These are phyloP conservation scores for Urocolius indicus DNA, from an alignment of 2,113 vertebrate species.

Conservation along the genomic window DNA sequence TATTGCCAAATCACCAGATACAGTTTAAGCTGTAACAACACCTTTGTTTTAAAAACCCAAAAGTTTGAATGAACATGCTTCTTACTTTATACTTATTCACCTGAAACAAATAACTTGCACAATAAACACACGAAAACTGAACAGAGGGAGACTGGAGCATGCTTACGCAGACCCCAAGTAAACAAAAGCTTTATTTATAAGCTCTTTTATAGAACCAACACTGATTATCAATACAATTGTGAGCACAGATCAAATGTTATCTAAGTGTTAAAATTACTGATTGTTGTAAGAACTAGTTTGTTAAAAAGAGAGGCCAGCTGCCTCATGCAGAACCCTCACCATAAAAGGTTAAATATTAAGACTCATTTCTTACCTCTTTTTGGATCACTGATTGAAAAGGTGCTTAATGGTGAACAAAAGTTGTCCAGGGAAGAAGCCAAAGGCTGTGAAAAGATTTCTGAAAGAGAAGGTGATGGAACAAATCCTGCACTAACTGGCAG, in stretches of 20 bases:
- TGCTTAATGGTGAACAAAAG: conserved; percentile 85
- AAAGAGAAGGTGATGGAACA: conserved; percentile 74
- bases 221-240: background rate
- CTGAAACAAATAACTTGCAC: background rate
- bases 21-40: background rate
- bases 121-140: background rate
- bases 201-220: background rate
- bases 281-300: background rate
- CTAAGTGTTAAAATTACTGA: background rate
- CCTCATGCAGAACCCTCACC: background rate
- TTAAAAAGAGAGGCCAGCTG: background rate
- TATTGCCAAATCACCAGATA: background rate
- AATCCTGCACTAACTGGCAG: conserved; percentile 78
- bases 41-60: background rate
- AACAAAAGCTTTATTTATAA: background rate
- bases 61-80: background rate
- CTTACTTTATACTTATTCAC: background rate
- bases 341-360: background rate
- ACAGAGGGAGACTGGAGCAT: background rate
- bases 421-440: conserved; percentile 84
- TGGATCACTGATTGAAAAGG: conserved; percentile 84
- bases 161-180: background rate
- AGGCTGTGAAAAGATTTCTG: conserved; percentile 79
- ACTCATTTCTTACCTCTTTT: conserved; percentile 83
- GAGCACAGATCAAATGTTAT: background rate